These are phyloP conservation scores for Hycleus cichorii DNA, from an alignment of 1,140 invertebrate species.

Conservation along the genomic window DNA sequence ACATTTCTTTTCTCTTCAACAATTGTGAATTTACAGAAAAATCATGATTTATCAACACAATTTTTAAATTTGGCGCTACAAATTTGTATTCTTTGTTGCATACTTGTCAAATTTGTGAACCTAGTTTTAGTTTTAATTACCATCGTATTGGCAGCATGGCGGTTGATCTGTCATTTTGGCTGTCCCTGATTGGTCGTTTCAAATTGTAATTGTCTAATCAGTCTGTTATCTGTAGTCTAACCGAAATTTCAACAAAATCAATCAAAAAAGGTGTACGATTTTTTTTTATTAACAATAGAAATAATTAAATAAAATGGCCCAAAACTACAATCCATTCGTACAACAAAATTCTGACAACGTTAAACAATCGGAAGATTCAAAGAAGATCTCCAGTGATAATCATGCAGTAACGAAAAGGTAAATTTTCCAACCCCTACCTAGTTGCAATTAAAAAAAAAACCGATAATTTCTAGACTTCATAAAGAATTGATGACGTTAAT, in stretches of 20 bases:
- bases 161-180: neutral
- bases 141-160: neutral
- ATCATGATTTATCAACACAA: too few relatives aligned
- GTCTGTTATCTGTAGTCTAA: slow-evolving; percentile 7
- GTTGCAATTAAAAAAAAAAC: too few relatives aligned
- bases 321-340: slow-evolving; percentile 73
- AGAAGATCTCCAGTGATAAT: slow-evolving; percentile 66
- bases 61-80: too few relatives aligned
- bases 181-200: neutral
- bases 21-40: too few relatives aligned
- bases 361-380: slow-evolving; percentile 66
- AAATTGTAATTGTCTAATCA: slow-evolving; percentile 5
- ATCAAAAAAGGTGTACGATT: slow-evolving; percentile 5
- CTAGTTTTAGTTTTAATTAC: too few relatives aligned
- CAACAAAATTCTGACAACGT: slow-evolving; percentile 55
- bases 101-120: too few relatives aligned
- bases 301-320: slow-evolving; percentile 54
- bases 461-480: slow-evolving; percentile 53
- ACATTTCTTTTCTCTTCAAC: too few relatives aligned
- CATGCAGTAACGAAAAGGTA: slow-evolving; percentile 82
- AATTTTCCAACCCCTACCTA: slow-evolving; percentile 22
- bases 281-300: neutral
- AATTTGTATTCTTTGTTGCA: too few relatives aligned
- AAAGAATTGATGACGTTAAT: slow-evolving; percentile 78
- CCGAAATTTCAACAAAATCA: slow-evolving; percentile 12